These are phyloP conservation scores for Macrotis lagotis DNA, from an alignment of 2,113 vertebrate genomes.

Conservation along the genomic window DNA sequence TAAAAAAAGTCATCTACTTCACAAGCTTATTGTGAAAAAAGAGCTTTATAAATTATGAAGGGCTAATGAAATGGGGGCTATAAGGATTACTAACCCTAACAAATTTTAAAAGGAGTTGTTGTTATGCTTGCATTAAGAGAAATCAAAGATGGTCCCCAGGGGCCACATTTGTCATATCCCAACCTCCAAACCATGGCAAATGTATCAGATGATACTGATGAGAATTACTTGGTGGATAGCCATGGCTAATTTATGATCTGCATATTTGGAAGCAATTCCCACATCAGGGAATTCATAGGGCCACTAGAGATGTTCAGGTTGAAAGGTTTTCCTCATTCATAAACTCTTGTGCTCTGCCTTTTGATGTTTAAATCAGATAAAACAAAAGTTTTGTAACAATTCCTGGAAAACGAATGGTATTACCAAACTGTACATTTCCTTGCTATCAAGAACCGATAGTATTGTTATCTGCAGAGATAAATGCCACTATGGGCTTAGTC, in stretches of 20 bases:
- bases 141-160: not conserved
- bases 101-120: not conserved
- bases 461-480: not conserved
- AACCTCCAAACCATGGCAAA: not conserved
- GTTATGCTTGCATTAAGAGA: not conserved
- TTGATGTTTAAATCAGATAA: not conserved
- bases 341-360: not conserved
- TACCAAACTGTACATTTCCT: not conserved
- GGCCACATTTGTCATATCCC: not conserved
- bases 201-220: not conserved
- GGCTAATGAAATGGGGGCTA: not conserved
- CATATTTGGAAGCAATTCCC: not conserved
- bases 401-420: not conserved
- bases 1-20: not conserved
- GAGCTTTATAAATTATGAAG: not conserved
- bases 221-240: not conserved
- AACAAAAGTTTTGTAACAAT: not conserved
- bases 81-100: not conserved
- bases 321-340: not conserved
- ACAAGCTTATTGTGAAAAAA: not conserved
- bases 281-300: not conserved
- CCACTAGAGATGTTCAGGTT: not conserved
- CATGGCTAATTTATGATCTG: not conserved
- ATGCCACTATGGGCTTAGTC: not conserved
- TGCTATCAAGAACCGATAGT: not conserved